Conservation (phyloP, 2,888 invertebrate species). For the Leucophora obtusa region DNA sequence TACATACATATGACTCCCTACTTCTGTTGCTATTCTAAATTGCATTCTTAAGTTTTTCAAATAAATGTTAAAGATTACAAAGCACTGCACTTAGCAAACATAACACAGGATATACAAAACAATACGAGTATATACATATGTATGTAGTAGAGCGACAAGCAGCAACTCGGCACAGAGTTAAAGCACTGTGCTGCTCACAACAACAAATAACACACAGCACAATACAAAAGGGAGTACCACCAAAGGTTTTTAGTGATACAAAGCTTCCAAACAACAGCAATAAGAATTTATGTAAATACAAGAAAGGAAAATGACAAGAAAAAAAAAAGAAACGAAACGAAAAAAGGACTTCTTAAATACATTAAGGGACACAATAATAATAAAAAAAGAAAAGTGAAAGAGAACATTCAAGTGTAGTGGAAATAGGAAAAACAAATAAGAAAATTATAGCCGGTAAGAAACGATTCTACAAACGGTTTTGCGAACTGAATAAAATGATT, state of each 20-base stretch:
- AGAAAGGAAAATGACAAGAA: constrained; percentile 6
- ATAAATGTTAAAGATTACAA: constrained; percentile 56
- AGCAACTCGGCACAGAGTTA: not conserved
- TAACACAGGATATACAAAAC: constrained; percentile 29
- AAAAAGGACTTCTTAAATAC: constrained; percentile 2
- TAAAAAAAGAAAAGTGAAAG: not conserved
- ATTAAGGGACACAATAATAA: not conserved
- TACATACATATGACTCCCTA: not conserved
- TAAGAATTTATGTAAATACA: constrained; percentile 50
- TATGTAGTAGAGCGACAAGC: not conserved
- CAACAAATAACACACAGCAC: not conserved
- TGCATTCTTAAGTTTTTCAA: constrained; percentile 57
- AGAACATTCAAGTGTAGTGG: not conserved
- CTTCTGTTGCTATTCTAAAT: constrained; percentile 34
- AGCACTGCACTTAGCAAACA: constrained; percentile 47
- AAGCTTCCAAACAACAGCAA: constrained; percentile 19
- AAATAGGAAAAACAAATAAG: not conserved
- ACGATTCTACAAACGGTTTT: not conserved
- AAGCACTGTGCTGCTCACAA: not conserved
- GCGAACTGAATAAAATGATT: no score
- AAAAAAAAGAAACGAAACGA: not conserved
- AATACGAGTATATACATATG: no score
- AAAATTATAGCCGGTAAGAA: not conserved
- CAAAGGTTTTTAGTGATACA: constrained; percentile 30
- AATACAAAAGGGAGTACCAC: constrained; percentile 19